Conservation (phyloP, 2,797 vertebrate genomes). For the Yasuhikotakia modesta region DNA sequence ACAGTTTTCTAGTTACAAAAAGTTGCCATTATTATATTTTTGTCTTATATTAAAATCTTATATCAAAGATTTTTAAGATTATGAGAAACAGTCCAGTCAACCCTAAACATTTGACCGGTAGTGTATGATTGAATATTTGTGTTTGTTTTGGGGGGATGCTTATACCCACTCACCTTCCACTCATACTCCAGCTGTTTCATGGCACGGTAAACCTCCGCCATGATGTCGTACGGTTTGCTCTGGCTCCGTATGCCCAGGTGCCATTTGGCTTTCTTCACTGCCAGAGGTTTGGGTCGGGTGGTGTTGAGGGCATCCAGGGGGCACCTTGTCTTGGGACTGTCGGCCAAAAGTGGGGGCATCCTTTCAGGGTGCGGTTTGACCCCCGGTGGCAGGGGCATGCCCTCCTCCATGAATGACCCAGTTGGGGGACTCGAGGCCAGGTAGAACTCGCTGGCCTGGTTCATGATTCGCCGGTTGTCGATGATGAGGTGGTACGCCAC, state of each 20-base stretch:
- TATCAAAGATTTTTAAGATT: too few relatives aligned
- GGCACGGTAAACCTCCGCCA: constrained; percentile 97
- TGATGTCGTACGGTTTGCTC: constrained; percentile 95
- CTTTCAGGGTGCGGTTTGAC: constrained; percentile 95
- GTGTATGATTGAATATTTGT: not conserved
- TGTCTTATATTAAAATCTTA: too few relatives aligned
- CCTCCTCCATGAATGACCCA: constrained; percentile 95
- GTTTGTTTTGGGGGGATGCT: not conserved
- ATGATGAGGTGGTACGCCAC: constrained; percentile 98
- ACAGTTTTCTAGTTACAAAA: too few relatives aligned
- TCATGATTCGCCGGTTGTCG: constrained; percentile 98
- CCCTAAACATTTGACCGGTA: too few relatives aligned
- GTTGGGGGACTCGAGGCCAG: constrained; percentile 96
- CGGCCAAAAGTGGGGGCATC: constrained; percentile 92
- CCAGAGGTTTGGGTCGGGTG: constrained; percentile 90
- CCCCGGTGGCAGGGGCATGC: constrained; percentile 87
- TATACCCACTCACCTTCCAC: constrained; percentile 87
- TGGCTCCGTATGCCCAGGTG: constrained; percentile 98
- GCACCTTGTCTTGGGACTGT: constrained; percentile 93
- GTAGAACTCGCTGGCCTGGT: constrained; percentile 99
- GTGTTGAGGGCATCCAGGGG: constrained; percentile 96
- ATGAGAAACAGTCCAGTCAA: too few relatives aligned
- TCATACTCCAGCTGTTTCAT: constrained; percentile 95
- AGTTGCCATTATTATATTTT: too few relatives aligned
- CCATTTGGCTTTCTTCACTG: constrained; percentile 99